A percentile compares a stretch with the other conserved stretches of the same genome.
Conservation (phyloP, 2,797 vertebrate species). For the Chelon auratus region DNA sequence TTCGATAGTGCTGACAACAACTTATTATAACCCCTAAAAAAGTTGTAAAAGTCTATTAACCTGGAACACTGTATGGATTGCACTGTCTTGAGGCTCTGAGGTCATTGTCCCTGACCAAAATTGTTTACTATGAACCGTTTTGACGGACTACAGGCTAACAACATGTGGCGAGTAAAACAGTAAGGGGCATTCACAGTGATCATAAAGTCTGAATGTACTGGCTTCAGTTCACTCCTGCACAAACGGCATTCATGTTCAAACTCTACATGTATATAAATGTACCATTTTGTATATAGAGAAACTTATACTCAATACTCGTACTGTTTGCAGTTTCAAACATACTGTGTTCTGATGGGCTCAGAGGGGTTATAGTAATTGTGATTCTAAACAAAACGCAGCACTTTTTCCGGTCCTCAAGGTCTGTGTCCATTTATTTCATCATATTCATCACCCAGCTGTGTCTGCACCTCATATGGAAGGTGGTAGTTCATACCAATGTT, state of each 20-base stretch:
- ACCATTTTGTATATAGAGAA: conserved; percentile 84
- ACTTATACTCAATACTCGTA: conserved; percentile 80
- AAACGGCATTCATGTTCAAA: conserved; percentile 74
- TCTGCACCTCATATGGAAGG: conserved; percentile 43
- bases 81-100: conserved; percentile 46
- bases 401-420: conserved; percentile 62
- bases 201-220: conserved; percentile 70
- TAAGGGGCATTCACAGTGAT: conserved; percentile 36
- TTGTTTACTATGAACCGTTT: conserved; percentile 64
- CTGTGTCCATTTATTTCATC: conserved; percentile 54
- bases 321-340: conserved; percentile 76
- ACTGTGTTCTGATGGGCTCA: conserved; percentile 69
- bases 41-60: conserved; percentile 28
- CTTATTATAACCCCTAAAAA: conserved; percentile 4
- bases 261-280: conserved; percentile 82
- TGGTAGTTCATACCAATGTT: conserved; percentile 56
- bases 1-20: conserved; percentile 14
- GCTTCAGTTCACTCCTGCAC: conserved; percentile 79
- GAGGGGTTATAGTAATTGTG: conserved; percentile 57
- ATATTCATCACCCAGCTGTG: conserved; percentile 41
- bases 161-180: conserved; percentile 30
- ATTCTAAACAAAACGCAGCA: conserved; percentile 74
- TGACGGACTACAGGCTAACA: conserved; percentile 43
- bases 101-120: conserved; percentile 51
- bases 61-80: conserved; percentile 57